Conservation (phyloP, 1,140 invertebrate species). For the Euborellia annulipes region DNA sequence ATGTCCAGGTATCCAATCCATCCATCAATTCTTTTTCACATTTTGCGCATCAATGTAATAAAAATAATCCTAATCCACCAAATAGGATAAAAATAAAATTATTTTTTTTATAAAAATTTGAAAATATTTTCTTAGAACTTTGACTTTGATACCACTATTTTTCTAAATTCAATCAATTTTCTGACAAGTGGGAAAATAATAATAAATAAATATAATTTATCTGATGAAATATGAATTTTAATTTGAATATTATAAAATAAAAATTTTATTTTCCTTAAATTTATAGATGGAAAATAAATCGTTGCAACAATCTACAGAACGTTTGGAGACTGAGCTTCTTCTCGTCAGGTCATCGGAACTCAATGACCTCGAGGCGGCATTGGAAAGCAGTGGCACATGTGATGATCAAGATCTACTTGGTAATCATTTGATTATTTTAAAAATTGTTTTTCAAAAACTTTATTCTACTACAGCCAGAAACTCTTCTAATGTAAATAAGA, state of each 20-base stretch:
- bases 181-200: too few species aligned
- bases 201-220: not conserved
- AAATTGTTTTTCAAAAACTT: too few species aligned
- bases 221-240: not conserved
- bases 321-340: conserved; percentile 70
- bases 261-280: conserved; percentile 4
- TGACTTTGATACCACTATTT: too few species aligned
- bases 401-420: not conserved
- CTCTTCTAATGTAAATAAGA: too few species aligned
- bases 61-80: too few species aligned
- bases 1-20: conserved; percentile 39
- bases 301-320: conserved; percentile 62
- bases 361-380: conserved; percentile 38
- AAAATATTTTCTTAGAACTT: too few species aligned
- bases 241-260: not conserved
- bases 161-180: too few species aligned
- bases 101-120: not conserved
- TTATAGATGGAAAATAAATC: conserved; percentile 42
- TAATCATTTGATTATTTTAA: too few species aligned
- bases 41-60: too few species aligned
- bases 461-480: too few species aligned
- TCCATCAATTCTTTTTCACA: not conserved
- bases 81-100: not conserved
- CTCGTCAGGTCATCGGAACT: conserved; percentile 54
- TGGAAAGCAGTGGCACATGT: conserved; percentile 9